A percentile compares a stretch with the other conserved stretches of the same genome.
These are phyloP conservation scores for Pyrocoelia pectoralis DNA, from an alignment of 2,888 invertebrate species.

Conservation along the genomic window DNA sequence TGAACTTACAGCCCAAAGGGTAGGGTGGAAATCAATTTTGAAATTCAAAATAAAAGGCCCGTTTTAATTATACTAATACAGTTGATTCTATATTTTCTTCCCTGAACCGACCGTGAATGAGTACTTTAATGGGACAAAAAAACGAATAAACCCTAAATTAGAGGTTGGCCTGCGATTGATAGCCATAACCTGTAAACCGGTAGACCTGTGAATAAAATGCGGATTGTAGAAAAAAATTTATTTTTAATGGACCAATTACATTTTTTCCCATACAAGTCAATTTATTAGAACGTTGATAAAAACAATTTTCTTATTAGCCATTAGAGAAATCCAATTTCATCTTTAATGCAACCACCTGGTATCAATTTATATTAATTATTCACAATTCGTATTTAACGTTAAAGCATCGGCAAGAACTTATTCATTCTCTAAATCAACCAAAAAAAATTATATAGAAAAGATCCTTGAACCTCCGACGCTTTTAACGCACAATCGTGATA, in stretches of 20 bases:
- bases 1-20: constrained; percentile 23
- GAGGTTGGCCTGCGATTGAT: constrained; percentile 39
- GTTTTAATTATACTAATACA: constrained; percentile 16
- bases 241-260: not conserved
- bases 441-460: too few species aligned
- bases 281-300: too few species aligned
- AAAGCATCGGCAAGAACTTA: too few species aligned
- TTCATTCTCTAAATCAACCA: too few species aligned
- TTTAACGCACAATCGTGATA: too few species aligned
- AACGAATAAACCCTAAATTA: constrained; percentile 41
- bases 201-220: constrained; percentile 32
- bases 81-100: constrained; percentile 26
- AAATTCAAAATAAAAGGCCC: constrained; percentile 3
- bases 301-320: too few species aligned
- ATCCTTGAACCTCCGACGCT: too few species aligned
- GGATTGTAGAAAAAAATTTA: constrained; percentile 8
- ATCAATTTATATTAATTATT: too few species aligned
- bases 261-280: not conserved
- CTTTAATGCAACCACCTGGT: too few species aligned
- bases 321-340: too few species aligned
- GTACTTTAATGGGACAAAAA: constrained; percentile 37
- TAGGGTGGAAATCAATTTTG: constrained; percentile 33
- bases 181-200: constrained; percentile 23
- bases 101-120: constrained; percentile 28
- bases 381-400: too few species aligned